Percentiles rank a stretch among this genome's conserved stretches.
Conservation (phyloP, 1,140 invertebrate species). For the Caenorhabditis latens region DNA sequence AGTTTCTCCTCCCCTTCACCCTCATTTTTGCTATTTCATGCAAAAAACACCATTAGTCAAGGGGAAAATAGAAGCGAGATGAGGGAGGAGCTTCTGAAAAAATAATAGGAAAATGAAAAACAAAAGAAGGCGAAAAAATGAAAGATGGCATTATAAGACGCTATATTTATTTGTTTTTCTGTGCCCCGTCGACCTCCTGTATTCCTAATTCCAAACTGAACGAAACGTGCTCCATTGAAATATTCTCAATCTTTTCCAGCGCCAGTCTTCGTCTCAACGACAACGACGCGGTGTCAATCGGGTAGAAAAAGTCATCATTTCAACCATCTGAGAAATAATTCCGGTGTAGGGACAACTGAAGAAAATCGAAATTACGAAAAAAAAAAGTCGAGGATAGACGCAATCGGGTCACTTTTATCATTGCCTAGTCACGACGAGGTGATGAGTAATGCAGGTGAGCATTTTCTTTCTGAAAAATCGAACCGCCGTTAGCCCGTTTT, state of each 20-base stretch:
- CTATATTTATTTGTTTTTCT: not conserved
- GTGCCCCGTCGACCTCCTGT: too few relatives aligned
- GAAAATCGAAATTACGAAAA: constrained; percentile 20
- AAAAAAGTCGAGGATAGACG: constrained; percentile 35
- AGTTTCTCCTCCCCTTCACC: not conserved
- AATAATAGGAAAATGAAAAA: not conserved
- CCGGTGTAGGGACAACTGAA: not conserved
- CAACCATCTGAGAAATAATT: constrained; percentile 10
- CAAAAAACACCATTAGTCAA: constrained; percentile 12
- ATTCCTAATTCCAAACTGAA: too few relatives aligned
- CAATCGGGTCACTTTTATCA: constrained; percentile 40
- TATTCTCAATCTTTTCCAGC: not conserved
- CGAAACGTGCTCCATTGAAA: too few relatives aligned
- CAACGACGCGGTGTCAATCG: constrained; percentile 43
- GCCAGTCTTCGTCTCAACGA: not conserved
- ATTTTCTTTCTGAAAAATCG: not conserved
- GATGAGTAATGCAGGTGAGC: not conserved
- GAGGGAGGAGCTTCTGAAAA: not conserved
- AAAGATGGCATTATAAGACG: not conserved
- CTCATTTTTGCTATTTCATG: not conserved
- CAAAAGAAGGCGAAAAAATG: not conserved
- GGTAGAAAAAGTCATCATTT: constrained; percentile 28
- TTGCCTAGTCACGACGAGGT: constrained; percentile 2
- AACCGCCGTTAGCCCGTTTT: too few relatives aligned
- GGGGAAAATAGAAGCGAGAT: not conserved